phyloP scores from a whole-genome alignment of 2,888 invertebrate species.

The Nasonia oneida region DNA sequence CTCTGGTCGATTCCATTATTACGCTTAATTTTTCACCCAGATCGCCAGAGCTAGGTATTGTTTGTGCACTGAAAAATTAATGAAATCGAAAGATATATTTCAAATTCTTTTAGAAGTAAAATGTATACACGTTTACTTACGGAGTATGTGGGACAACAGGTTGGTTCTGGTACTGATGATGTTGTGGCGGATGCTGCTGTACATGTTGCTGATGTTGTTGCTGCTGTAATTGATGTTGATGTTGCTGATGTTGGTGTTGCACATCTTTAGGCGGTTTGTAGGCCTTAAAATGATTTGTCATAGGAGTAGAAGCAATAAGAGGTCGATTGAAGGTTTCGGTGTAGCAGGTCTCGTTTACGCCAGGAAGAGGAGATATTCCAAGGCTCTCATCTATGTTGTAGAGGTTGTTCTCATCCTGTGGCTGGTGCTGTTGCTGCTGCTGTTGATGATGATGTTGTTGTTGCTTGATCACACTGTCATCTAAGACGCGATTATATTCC shows the following conservation, averaged over 20 bases:
- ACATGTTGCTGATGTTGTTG: constrained; percentile 24
- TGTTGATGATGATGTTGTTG: constrained; percentile 57
- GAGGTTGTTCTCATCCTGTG: constrained; percentile 70
- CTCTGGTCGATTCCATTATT: constrained; percentile 84
- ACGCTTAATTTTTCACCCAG: constrained; percentile 81
- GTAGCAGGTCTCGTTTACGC: constrained; percentile 74
- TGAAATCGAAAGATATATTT: constrained; percentile 1
- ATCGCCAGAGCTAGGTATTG: constrained; percentile 64
- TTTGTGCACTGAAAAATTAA: constrained; percentile 64
- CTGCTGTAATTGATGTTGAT: constrained; percentile 18
- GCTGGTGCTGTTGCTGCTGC: constrained; percentile 57
- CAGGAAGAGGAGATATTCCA: constrained; percentile 71
- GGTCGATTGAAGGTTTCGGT: constrained; percentile 74
- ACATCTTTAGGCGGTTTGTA: constrained; percentile 64
- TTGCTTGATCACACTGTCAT: constrained; percentile 68
- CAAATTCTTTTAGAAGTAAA: not conserved
- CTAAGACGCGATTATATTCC: constrained; percentile 72
- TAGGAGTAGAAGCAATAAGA: constrained; percentile 75
- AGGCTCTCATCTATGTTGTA: constrained; percentile 75
- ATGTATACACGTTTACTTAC: constrained; percentile 39
- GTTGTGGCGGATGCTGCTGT: constrained; percentile 20
- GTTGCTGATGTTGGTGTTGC: constrained; percentile 40
- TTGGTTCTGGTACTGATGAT: constrained; percentile 48
- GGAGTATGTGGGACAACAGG: constrained; percentile 33
- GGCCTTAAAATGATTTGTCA: constrained; percentile 73